Evolutionary conservation across 2,888 invertebrate species (phyloP), one percentile per base, ranked within the genome.

Genomic region (Rhingia rostrata): DNA sequence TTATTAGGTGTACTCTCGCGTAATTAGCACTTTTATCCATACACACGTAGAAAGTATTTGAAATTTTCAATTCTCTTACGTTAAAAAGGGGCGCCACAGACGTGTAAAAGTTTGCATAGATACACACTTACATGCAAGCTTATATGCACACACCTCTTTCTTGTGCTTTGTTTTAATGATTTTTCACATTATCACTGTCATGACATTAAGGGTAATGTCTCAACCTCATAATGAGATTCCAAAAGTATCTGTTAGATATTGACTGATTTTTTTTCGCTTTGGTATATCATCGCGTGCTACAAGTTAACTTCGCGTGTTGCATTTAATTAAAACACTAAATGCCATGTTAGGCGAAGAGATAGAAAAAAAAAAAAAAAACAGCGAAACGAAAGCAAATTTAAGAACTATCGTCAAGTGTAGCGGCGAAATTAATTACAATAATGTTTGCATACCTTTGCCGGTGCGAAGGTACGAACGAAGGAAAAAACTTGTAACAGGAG

Each of bases 291-390:
- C 61, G 82, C 79, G 83, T 83, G 83, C 45, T 60, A 39, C 10
- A n/a, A 60, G 66, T 35, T 41, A 64, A 9, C 14, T 58, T 81
- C 33, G 79, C 83, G 73, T 74, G 63, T 56, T 37, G 14, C 66
- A 33, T 63, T 79, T 58, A 79, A 74, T 79, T 83, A 69, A 67
- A 74, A 83, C 45, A 79, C 67, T 58, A 73, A 83, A 81, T 47
- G 47, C 39, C 51, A 51, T 39, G 58, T 64, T 53, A 54, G 14
- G 12, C 35, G 33, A 47, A 56, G 37, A 7, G 49, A 45, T n/a
- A n/a, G 7, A 10, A 7, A 66, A 41, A 53, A 9, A 10, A 7
- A 66, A 41, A 53, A 9, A 2, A 63, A 10, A 45, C 10, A 43
- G 4, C 1, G 6, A 73, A 61, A 39, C 30, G 60, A 66, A 67